Evolutionary conservation across 2,113 vertebrate genomes (phyloP).

Genomic region (Myotis brandtii): DNA sequence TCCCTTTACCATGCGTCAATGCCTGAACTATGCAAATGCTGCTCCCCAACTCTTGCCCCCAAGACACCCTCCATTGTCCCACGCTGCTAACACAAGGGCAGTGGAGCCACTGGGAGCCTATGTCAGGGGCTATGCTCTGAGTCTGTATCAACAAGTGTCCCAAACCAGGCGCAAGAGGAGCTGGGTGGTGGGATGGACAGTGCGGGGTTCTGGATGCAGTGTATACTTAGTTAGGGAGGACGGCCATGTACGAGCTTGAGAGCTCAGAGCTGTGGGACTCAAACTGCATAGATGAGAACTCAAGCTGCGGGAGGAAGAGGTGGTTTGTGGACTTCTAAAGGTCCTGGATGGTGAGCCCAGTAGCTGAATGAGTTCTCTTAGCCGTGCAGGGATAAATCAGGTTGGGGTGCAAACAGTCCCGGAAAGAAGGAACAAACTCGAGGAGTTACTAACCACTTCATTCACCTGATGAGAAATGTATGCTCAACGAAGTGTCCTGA

Average conservation of each 20-base stretch:
- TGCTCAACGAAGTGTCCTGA: not conserved
- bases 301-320: not conserved
- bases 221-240: not conserved
- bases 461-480: not conserved
- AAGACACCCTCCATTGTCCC: no score
- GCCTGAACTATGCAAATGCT: not conserved
- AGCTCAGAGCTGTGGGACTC: not conserved
- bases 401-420: not conserved
- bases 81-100: not conserved
- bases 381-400: not conserved
- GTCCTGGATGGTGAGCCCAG: not conserved
- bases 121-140: not conserved
- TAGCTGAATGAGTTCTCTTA: not conserved
- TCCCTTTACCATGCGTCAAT: not conserved
- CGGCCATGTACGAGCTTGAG: not conserved
- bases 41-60: not conserved
- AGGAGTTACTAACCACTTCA: not conserved
- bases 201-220: not conserved
- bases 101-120: not conserved
- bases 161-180: not conserved
- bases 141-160: not conserved
- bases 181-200: accelerated
- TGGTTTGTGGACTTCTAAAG: not conserved
- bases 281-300: not conserved
- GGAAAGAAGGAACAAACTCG: not conserved